Base-by-base conservation (phyloP, 2,888 invertebrate species). In the Emmelina monodactyla region DNA sequence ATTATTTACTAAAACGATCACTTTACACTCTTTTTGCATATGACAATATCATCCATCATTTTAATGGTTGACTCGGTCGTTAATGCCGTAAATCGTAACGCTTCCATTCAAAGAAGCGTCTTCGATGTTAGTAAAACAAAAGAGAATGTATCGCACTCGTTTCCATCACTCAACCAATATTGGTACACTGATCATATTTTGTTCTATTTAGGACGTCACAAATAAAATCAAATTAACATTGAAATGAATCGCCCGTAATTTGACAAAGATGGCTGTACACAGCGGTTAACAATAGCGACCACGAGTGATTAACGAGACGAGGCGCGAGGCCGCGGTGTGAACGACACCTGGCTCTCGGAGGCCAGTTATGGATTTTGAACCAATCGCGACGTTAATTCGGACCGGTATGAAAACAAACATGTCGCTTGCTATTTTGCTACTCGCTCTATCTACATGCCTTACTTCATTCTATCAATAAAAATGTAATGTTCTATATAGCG, bases 241-340 rank as follows among this genome's bases (percentile, higher is more conserved):
- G 58, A 67, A 72, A 69, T 69, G 65, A 69, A 66, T 76, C 62
- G 64, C 53, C 49, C 59, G 59, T 78, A 75, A 75, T 76, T 78
- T 73, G 76, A 79, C 75, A 76, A 79, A 78, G 76, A 79, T 79
- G 78, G 78, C 75, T 73, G 76, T 71, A 68, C 71, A 64, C 64
- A 65, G 73, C 71, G 65, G 64, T 70, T 70, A 73, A 76, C 78
- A 78, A 76, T 76, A 78, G 75, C 71, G 70, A 70, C 69, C 69
- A 69, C 71, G 76, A 71, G 71, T 76, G 76, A 76, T 76, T 79
- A 75, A 76, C 73, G 76, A 78, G 78, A 75, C 75, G 75, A 75
- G 75, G 71, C 76, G 76, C 76, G 76, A 75, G 75, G 79, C 78
- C 79, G 78, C 79, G 78, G 79, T 80, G 80, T 80, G 79, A 80